Evolutionary conservation across 2,113 vertebrate species (phyloP).

Genomic region (Cheilinus undulatus): DNA sequence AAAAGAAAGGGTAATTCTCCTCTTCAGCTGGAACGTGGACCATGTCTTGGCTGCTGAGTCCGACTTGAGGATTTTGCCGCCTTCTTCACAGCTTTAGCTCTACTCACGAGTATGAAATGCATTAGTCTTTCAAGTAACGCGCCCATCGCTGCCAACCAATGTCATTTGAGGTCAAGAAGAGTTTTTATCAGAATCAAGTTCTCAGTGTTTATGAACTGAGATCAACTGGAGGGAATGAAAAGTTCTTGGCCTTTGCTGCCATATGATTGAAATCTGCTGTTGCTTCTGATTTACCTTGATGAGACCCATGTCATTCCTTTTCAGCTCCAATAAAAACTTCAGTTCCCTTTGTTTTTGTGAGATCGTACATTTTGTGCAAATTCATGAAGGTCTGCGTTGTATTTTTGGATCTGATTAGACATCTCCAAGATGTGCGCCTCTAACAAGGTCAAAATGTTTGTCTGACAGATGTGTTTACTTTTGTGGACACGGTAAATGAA

Average conservation of each 20-base stretch:
- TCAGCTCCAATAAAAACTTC: conserved; percentile 30
- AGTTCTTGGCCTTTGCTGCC: conserved; percentile 42
- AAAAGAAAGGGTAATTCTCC: too few species aligned
- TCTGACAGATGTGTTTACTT: conserved; percentile 16
- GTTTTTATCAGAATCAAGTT: conserved; percentile 60
- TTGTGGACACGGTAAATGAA: not conserved
- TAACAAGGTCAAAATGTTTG: conserved; percentile 9
- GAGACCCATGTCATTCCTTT: conserved; percentile 48
- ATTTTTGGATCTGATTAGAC: conserved; percentile 35
- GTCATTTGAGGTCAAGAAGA: conserved; percentile 66
- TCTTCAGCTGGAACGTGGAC: not conserved
- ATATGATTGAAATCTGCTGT: conserved; percentile 52
- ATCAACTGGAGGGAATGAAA: conserved; percentile 62
- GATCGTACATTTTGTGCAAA: conserved; percentile 1
- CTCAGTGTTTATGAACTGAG: conserved; percentile 50
- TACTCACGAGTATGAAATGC: conserved; percentile 55
- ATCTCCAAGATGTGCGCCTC: conserved; percentile 4
- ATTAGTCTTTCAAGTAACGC: conserved; percentile 41
- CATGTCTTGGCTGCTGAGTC: conserved; percentile 12
- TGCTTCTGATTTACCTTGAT: conserved; percentile 68
- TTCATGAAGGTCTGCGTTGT: conserved; percentile 38
- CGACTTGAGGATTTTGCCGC: conserved; percentile 20
- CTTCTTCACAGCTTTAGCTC: conserved; percentile 55
- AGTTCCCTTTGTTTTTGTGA: conserved; percentile 8
- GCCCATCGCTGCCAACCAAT: conserved; percentile 37